These are phyloP conservation scores for Phataginus tricuspis DNA, from an alignment of 2,797 vertebrate species.

Conservation along the genomic window DNA sequence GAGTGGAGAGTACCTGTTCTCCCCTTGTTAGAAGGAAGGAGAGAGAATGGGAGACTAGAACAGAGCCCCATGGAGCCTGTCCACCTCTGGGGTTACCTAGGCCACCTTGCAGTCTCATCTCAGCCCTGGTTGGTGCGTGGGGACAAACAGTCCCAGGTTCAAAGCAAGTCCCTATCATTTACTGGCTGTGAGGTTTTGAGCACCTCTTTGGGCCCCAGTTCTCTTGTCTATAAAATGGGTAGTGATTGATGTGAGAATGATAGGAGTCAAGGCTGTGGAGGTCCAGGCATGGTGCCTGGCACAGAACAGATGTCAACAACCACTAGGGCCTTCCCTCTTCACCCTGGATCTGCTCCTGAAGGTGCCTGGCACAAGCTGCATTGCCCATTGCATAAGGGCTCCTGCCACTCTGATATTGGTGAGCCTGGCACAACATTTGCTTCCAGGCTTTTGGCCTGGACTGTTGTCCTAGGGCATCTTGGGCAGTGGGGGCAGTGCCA, in stretches of 20 bases:
- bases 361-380: neutral
- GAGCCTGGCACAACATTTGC: constrained; percentile 12
- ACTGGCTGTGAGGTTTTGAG: neutral
- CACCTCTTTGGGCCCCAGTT: neutral
- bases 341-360: neutral
- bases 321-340: neutral
- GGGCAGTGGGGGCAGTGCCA: neutral
- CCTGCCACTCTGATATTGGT: neutral
- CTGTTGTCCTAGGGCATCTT: constrained; percentile 29
- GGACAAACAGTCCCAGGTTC: neutral
- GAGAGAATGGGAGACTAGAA: neutral
- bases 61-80: neutral
- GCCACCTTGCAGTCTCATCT: neutral
- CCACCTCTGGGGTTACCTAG: neutral
- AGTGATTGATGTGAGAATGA: neutral
- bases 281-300: neutral
- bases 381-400: constrained; percentile 53
- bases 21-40: neutral
- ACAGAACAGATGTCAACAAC: neutral
- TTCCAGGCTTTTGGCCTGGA: neutral
- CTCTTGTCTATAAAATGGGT: neutral
- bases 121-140: neutral
- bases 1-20: neutral
- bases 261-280: neutral
- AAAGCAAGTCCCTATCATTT: neutral